These are phyloP conservation scores for Melieria crassipennis DNA, from an alignment of 2,888 invertebrate species.

Conservation along the genomic window DNA sequence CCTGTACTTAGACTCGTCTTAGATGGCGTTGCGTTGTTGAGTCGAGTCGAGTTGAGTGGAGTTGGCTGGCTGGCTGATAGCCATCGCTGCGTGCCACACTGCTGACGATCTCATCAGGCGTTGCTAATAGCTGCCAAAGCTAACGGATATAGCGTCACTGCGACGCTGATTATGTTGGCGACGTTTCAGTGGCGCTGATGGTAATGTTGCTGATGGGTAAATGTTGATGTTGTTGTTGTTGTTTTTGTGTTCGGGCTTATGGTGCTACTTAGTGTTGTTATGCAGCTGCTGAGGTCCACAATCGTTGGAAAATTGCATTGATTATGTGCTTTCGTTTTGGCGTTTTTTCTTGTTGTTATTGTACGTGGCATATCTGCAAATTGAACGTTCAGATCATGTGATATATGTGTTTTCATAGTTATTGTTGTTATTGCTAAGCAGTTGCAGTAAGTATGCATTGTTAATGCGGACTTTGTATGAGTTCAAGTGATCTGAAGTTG, in stretches of 20 bases:
- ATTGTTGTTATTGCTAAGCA: no score
- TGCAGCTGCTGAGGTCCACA: constrained; percentile 49
- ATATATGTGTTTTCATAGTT: no score
- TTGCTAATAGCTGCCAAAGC: constrained; percentile 50
- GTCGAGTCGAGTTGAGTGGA: no score
- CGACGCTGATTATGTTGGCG: constrained; percentile 34
- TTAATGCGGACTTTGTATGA: no score
- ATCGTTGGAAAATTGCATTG: constrained; percentile 28
- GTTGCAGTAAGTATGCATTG: no score
- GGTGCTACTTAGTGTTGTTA: not conserved
- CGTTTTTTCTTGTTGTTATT: not conserved
- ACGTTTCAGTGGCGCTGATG: not conserved
- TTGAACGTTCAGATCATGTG: constrained; percentile 16
- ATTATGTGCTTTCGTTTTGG: constrained; percentile 42
- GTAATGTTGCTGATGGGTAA: not conserved
- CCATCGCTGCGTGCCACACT: no score
- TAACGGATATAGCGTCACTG: constrained; percentile 52
- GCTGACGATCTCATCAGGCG: not conserved
- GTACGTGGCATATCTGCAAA: constrained; percentile 56
- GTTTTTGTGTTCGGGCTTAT: not conserved
- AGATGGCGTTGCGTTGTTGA: not conserved
- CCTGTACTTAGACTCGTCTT: not conserved
- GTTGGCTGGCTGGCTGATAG: no score
- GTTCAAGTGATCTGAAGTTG: no score
- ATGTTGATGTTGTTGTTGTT: not conserved